Evolutionary conservation across 2,113 vertebrate species (phyloP), one percentile per base, ranked within the genome.

Genomic region (Phocoena sinus): DNA sequence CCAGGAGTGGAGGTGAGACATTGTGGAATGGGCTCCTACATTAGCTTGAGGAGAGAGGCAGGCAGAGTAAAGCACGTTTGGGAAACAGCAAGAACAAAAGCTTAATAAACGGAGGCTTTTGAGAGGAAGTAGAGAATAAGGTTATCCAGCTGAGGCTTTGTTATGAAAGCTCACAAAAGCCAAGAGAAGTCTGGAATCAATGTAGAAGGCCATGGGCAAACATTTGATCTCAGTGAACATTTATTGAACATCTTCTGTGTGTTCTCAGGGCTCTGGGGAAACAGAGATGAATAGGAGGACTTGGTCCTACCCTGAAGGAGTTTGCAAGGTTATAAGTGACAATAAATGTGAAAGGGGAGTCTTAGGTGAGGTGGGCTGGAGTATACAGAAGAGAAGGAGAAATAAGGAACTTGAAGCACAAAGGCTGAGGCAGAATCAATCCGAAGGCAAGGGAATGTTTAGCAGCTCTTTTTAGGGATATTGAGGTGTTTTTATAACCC

Each of bases 51-150:
- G 2, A 76, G 60, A 38, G 33, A 58, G 89, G 28, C n/a, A 50
- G 94, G 28, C 33, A n/a, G 50, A 50, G 26, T n/a, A 62, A 56
- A 77, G 1, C 26, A 62, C 0, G 0, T 41, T 25, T 62, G 89
- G 26, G 18, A 80, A 88, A 74, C 10, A 56, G 20, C 18, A 70
- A 41, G 41, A 91, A 76, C 25, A 53, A 62, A 87, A 58, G 6
- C 31, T 50, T 92, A 23, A 36, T 70, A 60, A 71, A 11, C 2
- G 58, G 53, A 91, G 21, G 21, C n/a, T 44, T 28, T 65, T 31
- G 74, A 90, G 80, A 94, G 44, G 70, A 94, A 97, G 31, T 63
- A n/a, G 65, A 90, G 92, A 95, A 26, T 13, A 26, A 79, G 12
- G 12, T 38, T 84, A 56, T 71, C 23, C 18, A 76, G 65, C 76